Conservation (phyloP, 2,113 vertebrate species). For the Gnathonemus longibarbis region DNA sequence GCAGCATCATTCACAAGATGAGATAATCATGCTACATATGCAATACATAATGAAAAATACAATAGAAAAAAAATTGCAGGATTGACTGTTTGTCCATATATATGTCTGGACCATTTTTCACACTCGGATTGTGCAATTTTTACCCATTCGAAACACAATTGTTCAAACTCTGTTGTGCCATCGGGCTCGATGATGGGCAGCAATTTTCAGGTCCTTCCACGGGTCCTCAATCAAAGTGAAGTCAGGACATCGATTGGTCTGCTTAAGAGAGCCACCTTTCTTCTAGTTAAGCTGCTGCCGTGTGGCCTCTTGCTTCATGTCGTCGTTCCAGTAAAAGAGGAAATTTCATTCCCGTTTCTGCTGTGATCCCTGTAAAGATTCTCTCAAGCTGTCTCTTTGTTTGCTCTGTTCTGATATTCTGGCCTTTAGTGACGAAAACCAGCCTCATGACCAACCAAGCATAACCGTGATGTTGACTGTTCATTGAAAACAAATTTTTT, state of each 20-base stretch:
- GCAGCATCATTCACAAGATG: not conserved
- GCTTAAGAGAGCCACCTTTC: not conserved
- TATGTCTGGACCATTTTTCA: not conserved
- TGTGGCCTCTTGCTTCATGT: not conserved
- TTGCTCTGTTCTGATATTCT: not conserved
- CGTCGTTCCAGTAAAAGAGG: not conserved
- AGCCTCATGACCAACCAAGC: not conserved
- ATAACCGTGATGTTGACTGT: not conserved
- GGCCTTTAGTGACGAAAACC: not conserved
- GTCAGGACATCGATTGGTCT: not conserved
- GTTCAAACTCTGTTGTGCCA: not conserved
- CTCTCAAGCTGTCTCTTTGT: not conserved
- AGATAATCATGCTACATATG: not conserved
- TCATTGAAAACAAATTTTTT: not conserved
- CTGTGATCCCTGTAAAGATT: not conserved
- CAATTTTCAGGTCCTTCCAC: not conserved
- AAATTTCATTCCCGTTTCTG: not conserved
- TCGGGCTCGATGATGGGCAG: not conserved
- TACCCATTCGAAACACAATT: not conserved
- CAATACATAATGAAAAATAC: not conserved
- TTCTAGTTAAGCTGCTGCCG: not conserved
- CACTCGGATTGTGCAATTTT: not conserved
- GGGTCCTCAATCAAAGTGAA: not conserved
- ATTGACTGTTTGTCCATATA: not conserved
- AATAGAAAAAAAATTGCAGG: not conserved